These are phyloP conservation scores for Ips nitidus DNA, from an alignment of 1,140 invertebrate species.

Conservation along the genomic window DNA sequence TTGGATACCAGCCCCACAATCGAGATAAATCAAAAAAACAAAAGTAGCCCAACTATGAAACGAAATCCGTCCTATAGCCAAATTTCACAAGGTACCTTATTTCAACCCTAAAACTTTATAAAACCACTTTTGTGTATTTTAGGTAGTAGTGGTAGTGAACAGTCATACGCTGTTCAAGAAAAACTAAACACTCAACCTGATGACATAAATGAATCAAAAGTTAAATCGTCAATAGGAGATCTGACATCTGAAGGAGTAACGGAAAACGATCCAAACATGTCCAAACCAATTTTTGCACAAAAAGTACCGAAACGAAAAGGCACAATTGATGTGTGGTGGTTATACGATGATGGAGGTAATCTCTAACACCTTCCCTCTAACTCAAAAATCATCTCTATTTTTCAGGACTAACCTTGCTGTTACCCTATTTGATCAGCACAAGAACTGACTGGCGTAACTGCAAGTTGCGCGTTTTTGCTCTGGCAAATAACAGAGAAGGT, in stretches of 20 bases:
- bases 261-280: constrained; percentile 62
- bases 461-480: constrained; percentile 89
- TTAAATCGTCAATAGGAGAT: constrained; percentile 39
- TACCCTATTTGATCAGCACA: constrained; percentile 90
- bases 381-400: constrained; percentile 44
- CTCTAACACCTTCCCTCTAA: constrained; percentile 14
- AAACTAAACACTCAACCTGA: constrained; percentile 56
- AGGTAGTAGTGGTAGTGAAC: constrained; percentile 69
- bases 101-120: constrained; percentile 6
- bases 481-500: constrained; percentile 91
- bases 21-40: constrained; percentile 39
- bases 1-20: constrained; percentile 55
- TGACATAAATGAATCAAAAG: constrained; percentile 45
- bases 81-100: constrained; percentile 61
- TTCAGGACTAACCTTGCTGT: constrained; percentile 72
- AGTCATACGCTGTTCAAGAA: constrained; percentile 51
- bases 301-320: constrained; percentile 68
- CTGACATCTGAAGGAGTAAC: constrained; percentile 37
- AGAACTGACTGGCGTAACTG: constrained; percentile 83
- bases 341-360: constrained; percentile 88
- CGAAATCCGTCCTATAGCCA: constrained; percentile 65
- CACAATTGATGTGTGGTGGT: constrained; percentile 97
- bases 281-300: constrained; percentile 67
- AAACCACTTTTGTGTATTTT: constrained; percentile 13
- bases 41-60: constrained; percentile 49